Evolutionary conservation across 2,888 invertebrate genomes (phyloP).

Genomic region (Euplagia quadripunctaria): DNA sequence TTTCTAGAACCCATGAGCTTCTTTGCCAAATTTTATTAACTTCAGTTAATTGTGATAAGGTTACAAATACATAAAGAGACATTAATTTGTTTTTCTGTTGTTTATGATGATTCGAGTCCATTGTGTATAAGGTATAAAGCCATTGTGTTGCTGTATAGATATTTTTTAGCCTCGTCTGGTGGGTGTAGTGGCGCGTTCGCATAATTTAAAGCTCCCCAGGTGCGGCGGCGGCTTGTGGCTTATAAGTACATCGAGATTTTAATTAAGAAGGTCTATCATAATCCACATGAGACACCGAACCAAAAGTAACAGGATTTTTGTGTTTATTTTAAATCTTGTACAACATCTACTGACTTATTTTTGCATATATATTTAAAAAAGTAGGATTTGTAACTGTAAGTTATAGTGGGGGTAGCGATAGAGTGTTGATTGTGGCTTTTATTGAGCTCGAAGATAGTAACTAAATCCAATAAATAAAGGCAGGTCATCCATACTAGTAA

Average conservation of each 20-base stretch:
- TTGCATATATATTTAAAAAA: neutral
- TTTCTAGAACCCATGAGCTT: neutral
- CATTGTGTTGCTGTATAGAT: slow-evolving; percentile 28
- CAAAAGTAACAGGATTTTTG: slow-evolving; percentile 43
- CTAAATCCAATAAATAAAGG: neutral
- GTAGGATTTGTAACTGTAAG: neutral
- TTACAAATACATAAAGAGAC: neutral
- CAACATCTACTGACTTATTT: neutral
- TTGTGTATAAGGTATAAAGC: neutral
- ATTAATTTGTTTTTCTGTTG: neutral
- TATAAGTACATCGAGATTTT: slow-evolving; percentile 77
- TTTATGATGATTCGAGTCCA: neutral
- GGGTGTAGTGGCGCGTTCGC: slow-evolving; percentile 46
- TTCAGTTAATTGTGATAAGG: neutral
- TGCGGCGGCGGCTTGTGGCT: slow-evolving; percentile 73
- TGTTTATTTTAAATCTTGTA: neutral
- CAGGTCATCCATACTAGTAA: neutral
- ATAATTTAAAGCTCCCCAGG: slow-evolving; percentile 80
- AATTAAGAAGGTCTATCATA: slow-evolving; percentile 80
- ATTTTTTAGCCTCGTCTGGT: slow-evolving; percentile 55
- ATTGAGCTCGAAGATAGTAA: neutral
- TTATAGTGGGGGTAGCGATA: neutral
- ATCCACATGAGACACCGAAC: slow-evolving; percentile 62
- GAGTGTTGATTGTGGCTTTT: neutral
- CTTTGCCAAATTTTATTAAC: neutral